phyloP scores from a whole-genome alignment of 2,888 invertebrate genomes.

The Drosophila bunnanda region DNA sequence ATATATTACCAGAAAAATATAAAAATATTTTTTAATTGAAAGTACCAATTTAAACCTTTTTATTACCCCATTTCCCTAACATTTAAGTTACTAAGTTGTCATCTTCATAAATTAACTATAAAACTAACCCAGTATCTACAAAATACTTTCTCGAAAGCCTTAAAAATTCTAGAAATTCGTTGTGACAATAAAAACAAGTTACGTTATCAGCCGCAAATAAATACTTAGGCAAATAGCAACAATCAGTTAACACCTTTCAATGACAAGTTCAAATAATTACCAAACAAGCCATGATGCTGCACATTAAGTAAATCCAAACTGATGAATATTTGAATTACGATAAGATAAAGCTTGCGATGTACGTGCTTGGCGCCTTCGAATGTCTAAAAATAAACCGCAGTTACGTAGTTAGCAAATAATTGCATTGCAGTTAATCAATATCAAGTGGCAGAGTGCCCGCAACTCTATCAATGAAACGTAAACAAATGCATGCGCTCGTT shows the following conservation, averaged over 20 bases:
- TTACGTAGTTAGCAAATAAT: conserved; percentile 21
- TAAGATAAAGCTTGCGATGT: conserved; percentile 25
- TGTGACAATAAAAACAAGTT: neutral
- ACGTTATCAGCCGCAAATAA: neutral
- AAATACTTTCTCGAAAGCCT: neutral
- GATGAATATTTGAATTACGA: neutral
- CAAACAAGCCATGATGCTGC: conserved; percentile 2
- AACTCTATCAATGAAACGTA: conserved; percentile 40
- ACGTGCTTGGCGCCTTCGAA: conserved; percentile 24
- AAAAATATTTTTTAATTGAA: no score
- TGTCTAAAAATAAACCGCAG: conserved; percentile 19
- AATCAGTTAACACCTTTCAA: conserved; percentile 8
- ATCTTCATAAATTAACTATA: neutral
- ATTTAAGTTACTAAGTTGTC: no score
- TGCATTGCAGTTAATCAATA: conserved; percentile 32
- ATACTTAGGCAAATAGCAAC: neutral
- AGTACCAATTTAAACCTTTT: neutral
- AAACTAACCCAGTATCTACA: neutral
- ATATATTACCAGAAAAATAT: no score
- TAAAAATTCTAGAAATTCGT: neutral
- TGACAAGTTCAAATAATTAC: conserved; percentile 18
- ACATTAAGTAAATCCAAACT: conserved; percentile 4
- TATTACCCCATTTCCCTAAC: neutral
- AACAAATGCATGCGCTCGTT: conserved; percentile 6
- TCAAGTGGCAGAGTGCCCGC: conserved; percentile 1